Percentiles rank a stretch among this genome's conserved stretches.
phyloP scores from a whole-genome alignment of 1,140 invertebrate genomes.

The Ladona fulva region DNA sequence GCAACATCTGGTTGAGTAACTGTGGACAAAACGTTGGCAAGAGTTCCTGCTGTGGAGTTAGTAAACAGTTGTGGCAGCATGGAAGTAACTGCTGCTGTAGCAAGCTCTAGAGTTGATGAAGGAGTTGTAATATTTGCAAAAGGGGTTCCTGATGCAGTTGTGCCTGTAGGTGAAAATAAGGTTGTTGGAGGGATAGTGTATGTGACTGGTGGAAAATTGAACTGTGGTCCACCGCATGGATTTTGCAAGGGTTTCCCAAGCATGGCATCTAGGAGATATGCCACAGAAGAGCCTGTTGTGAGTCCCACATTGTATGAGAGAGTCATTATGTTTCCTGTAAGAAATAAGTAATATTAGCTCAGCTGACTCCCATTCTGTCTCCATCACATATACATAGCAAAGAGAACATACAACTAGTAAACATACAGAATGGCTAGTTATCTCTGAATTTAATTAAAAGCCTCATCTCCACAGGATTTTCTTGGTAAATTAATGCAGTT shows the following conservation, averaged over 20 bases:
- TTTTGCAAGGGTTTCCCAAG: conserved; percentile 48
- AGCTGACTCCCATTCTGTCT: no score
- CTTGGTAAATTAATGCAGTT: no score
- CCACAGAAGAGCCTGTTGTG: conserved; percentile 68
- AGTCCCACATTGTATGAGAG: conserved; percentile 78
- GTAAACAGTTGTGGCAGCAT: background rate
- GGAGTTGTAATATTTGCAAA: background rate
- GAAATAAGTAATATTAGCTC: conserved; percentile 10
- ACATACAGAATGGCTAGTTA: no score
- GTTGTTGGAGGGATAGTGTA: background rate
- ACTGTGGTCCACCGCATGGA: conserved; percentile 26
- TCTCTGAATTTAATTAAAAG: no score
- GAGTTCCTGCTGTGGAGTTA: background rate
- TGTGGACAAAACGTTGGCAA: background rate
- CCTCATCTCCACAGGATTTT: no score
- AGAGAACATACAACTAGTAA: no score
- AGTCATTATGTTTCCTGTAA: conserved; percentile 83
- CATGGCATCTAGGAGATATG: conserved; percentile 68
- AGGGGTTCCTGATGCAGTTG: background rate
- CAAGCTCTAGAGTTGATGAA: background rate
- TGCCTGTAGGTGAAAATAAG: background rate
- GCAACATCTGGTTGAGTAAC: background rate
- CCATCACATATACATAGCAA: no score
- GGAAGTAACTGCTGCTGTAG: background rate
- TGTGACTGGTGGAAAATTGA: background rate